Conservation (phyloP, 2,797 vertebrate genomes). For the Sebastes hopkinsi region DNA sequence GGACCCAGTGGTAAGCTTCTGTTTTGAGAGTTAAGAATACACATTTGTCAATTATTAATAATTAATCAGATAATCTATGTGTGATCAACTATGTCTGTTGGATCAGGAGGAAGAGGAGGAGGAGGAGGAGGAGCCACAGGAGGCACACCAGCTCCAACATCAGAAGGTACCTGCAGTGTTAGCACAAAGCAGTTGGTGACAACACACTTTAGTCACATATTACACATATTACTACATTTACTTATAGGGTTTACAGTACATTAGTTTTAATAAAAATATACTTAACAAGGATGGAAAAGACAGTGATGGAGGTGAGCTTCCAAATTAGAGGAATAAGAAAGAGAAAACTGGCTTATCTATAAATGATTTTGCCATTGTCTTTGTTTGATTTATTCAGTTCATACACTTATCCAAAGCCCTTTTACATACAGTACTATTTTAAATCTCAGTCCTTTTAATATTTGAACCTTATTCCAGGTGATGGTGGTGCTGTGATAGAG, state of each 20-base stretch:
- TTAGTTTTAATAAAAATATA: background rate
- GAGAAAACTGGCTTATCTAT: background rate
- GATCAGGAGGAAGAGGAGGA: slow-evolving; percentile 34
- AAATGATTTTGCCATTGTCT: background rate
- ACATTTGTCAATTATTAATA: background rate
- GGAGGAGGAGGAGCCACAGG: slow-evolving; percentile 20
- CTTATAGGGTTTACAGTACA: background rate
- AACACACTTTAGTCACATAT: background rate
- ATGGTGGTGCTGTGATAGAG: slow-evolving; percentile 69
- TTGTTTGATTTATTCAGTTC: background rate
- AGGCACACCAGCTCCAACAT: slow-evolving; percentile 49
- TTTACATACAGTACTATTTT: background rate
- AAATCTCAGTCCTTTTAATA: background rate
- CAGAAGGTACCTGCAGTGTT: slow-evolving; percentile 55
- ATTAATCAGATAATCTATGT: background rate
- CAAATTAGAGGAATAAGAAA: background rate
- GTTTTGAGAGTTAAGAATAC: background rate
- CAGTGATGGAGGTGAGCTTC: slow-evolving; percentile 42
- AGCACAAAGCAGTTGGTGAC: background rate
- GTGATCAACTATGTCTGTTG: slow-evolving; percentile 13
- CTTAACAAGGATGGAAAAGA: slow-evolving; percentile 33
- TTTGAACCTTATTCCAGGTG: slow-evolving; percentile 59
- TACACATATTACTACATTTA: background rate
- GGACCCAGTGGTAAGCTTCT: slow-evolving; percentile 51
- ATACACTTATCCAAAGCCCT: background rate